Percentiles rank a stretch among this genome's conserved stretches.
Evolutionary conservation across 2,797 vertebrate species (phyloP).

Genomic region (Propithecus perrieri): DNA sequence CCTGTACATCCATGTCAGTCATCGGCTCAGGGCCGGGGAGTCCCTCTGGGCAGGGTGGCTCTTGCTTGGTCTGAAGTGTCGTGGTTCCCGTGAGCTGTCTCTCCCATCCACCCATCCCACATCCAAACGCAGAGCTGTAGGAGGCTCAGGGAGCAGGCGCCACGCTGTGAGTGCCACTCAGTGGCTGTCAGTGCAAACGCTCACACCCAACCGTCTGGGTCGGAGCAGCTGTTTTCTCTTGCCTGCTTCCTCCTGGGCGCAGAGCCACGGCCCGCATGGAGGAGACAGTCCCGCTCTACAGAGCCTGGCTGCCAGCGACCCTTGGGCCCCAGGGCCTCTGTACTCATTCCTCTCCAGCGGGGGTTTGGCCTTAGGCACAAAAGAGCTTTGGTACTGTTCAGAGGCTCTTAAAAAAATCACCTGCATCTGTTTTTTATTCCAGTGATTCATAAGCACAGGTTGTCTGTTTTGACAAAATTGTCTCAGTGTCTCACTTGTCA

Average conservation of each 20-base stretch:
- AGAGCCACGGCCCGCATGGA: background rate
- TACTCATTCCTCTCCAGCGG: background rate
- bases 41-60: background rate
- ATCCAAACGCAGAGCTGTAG: background rate
- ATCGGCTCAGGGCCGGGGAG: background rate
- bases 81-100: background rate
- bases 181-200: background rate
- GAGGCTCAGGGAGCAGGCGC: background rate
- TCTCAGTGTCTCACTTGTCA: background rate
- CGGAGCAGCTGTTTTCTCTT: background rate
- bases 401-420: background rate
- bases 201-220: background rate
- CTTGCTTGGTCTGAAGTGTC: background rate
- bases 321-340: rapidly evolving
- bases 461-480: background rate
- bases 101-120: background rate
- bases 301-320: rapidly evolving
- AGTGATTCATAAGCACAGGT: background rate
- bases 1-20: background rate
- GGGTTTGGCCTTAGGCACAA: no score
- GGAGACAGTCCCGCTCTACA: background rate
- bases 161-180: rapidly evolving
- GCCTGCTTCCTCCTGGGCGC: background rate
- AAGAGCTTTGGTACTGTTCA: background rate
- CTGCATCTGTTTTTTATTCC: background rate